Conservation (phyloP, 2,797 vertebrate species). For the Poecilia wingei region DNA sequence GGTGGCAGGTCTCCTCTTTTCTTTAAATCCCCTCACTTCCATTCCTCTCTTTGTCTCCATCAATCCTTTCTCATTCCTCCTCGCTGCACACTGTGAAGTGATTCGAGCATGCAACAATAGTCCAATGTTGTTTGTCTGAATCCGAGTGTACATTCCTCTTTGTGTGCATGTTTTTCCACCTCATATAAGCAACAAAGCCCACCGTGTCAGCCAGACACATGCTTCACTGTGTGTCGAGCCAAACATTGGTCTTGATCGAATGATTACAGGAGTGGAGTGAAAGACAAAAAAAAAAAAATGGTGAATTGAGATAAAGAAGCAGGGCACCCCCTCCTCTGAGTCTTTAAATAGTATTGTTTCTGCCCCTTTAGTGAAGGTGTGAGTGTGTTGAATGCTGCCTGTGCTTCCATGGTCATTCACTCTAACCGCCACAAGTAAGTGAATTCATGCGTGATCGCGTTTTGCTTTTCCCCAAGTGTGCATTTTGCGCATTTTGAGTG, state of each 20-base stretch:
- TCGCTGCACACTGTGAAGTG: conserved; percentile 22
- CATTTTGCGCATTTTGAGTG: conserved; percentile 43
- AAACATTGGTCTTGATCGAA: conserved; percentile 26
- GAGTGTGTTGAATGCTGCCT: conserved; percentile 17
- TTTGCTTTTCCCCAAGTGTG: conserved; percentile 49
- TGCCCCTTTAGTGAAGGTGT: conserved; percentile 17
- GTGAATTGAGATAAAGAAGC: conserved; percentile 30
- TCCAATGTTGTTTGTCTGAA: conserved; percentile 21
- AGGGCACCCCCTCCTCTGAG: conserved; percentile 18
- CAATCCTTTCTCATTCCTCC: conserved; percentile 30
- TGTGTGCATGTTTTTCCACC: conserved; percentile 11
- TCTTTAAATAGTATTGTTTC: conserved; percentile 40
- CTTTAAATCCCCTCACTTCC: conserved; percentile 27
- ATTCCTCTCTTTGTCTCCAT: conserved; percentile 26
- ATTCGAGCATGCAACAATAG: conserved; percentile 31
- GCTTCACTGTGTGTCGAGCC: conserved; percentile 24
- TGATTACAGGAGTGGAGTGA: conserved; percentile 5
- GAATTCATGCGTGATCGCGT: conserved; percentile 31
- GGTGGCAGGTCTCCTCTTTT: conserved; percentile 21
- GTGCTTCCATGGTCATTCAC: conserved; percentile 25
- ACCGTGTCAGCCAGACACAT: conserved; percentile 22
- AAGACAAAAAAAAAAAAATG: not conserved
- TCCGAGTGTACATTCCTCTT: conserved; percentile 9
- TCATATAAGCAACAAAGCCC: conserved; percentile 36
- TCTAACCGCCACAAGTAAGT: conserved; percentile 29